phyloP scores from a whole-genome alignment of 2,888 invertebrate genomes.

The Bellardia pandia region DNA sequence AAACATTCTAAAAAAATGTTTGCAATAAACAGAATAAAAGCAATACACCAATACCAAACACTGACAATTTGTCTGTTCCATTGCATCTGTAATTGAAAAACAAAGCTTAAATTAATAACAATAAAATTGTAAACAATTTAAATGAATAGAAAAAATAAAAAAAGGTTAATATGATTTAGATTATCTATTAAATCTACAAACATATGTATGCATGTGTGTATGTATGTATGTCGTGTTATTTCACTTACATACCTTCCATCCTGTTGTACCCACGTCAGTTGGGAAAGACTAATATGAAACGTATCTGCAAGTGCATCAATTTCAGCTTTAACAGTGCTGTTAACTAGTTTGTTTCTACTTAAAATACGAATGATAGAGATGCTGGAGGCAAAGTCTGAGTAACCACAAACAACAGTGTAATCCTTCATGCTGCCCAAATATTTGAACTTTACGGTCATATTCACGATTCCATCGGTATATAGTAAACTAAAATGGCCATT shows the following conservation, averaged over 20 bases:
- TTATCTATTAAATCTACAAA: too few species aligned
- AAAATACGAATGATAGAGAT: slow-evolving; percentile 72
- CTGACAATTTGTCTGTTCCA: slow-evolving; percentile 24
- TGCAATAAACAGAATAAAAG: background rate
- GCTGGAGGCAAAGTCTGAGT: slow-evolving; percentile 64
- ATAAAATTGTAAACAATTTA: too few species aligned
- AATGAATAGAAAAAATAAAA: too few species aligned
- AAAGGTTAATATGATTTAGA: too few species aligned
- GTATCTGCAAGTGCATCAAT: slow-evolving; percentile 52
- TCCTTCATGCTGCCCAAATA: slow-evolving; percentile 61
- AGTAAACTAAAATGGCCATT: slow-evolving; percentile 74
- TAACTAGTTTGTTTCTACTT: slow-evolving; percentile 31
- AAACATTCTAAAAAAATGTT: background rate
- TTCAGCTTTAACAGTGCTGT: background rate
- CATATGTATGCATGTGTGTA: too few species aligned
- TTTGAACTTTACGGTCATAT: slow-evolving; percentile 73
- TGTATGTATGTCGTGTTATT: background rate
- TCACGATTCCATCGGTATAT: slow-evolving; percentile 36
- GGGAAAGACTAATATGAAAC: slow-evolving; percentile 40
- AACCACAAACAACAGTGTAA: slow-evolving; percentile 75
- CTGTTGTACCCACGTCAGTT: slow-evolving; percentile 72
- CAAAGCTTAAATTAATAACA: background rate
- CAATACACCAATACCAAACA: background rate
- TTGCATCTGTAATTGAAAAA: slow-evolving; percentile 57
- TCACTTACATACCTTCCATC: slow-evolving; percentile 52